phyloP scores from a whole-genome alignment of 2,888 invertebrate species.

The Serripes groenlandicus region DNA sequence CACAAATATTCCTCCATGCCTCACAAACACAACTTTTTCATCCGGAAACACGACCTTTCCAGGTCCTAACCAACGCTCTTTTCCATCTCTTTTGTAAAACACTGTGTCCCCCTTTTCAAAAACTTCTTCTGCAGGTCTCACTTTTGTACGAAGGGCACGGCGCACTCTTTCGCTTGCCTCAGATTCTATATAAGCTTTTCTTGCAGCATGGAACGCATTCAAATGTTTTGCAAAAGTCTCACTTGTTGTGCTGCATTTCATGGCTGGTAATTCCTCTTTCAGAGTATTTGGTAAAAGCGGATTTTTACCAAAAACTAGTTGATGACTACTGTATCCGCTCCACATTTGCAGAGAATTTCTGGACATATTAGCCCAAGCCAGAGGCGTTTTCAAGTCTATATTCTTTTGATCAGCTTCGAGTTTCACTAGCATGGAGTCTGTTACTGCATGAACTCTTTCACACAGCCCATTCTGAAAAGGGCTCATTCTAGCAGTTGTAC shows the following conservation, averaged over 20 bases:
- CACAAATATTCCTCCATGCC: not conserved
- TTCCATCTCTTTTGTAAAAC: conserved; percentile 66
- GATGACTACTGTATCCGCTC: conserved; percentile 51
- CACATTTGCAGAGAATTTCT: conserved; percentile 59
- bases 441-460: conserved; percentile 54
- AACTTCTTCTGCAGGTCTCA: conserved; percentile 63
- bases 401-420: conserved; percentile 32
- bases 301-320: conserved; percentile 50
- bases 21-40: not conserved
- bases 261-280: conserved; percentile 40
- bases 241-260: conserved; percentile 45
- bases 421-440: conserved; percentile 56
- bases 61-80: conserved; percentile 43
- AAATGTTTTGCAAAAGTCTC: conserved; percentile 37
- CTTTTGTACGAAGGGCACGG: conserved; percentile 65
- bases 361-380: conserved; percentile 52
- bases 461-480: conserved; percentile 29
- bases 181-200: conserved; percentile 60
- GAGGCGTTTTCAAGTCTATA: conserved; percentile 8
- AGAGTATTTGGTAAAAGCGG: conserved; percentile 46
- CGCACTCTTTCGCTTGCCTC: conserved; percentile 65
- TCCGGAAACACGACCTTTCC: not conserved
- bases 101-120: conserved; percentile 69
- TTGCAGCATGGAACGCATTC: conserved; percentile 38
- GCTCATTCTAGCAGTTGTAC: too few relatives aligned